Evolutionary conservation across 2,888 invertebrate species (phyloP), one percentile per base, ranked within the genome.

Genomic region (Drosophila nigricruria): DNA sequence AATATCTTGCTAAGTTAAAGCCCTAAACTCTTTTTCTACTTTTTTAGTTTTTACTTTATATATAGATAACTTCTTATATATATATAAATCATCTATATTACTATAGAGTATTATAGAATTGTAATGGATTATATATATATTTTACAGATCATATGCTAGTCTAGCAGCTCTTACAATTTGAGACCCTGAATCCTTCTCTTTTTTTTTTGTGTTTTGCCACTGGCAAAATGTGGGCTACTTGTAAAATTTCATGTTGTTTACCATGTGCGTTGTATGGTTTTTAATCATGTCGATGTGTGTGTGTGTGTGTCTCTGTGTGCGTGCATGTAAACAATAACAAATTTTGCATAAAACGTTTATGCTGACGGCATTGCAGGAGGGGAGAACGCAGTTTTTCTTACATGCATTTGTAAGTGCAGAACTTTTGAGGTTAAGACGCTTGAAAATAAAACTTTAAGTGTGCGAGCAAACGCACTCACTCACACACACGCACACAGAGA

Each of bases 371-470:
- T 53, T 32, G 32, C 56, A 81, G 70, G 64, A 45, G 40, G 30
- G 40, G 30, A 38, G 42, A 18, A 57, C 32, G 47, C 60, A 63
- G 30, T 57, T 36, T 40, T 43, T 12, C 61, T 58, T 49, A 45
- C 54, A 66, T 79, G 81, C 83, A 83, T 70, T 75, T 76, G 67
- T 70, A 84, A 84, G 83, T 84, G 88, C 79, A 66, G 73, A 84
- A 72, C 73, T 84, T 84, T 84, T 84, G 88, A 84, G 83, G 89
- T 81, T 84, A 89, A 88, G 89, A 89, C 64, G 85, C 85, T 84
- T 87, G 54, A 83, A 81, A 87, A 87, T 81, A 69, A 79, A 77
- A 81, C 60, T 68, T 61, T 57, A 64, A 40, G 63, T 57, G 54
- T 49, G 58, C 20, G 42, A 45, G 53, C 43, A 52, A 38, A 56